phyloP scores from a whole-genome alignment of 2,113 vertebrate species.

The Bombycilla garrulus region DNA sequence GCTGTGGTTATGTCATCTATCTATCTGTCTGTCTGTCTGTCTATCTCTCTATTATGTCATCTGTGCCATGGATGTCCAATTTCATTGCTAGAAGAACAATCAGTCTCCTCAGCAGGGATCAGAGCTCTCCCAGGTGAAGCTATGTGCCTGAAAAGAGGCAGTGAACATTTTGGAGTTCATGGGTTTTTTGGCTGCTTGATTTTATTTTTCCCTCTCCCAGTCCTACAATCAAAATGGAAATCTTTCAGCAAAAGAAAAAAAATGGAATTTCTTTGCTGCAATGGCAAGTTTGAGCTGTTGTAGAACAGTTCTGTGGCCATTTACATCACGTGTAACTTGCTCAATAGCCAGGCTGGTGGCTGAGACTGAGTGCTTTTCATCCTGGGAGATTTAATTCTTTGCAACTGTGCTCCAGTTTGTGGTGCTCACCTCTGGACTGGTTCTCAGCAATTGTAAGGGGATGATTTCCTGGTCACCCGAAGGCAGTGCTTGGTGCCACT shows the following conservation, averaged over 20 bases:
- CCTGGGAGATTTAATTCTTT: background rate
- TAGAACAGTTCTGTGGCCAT: background rate
- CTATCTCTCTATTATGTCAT: background rate
- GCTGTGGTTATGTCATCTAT: too few species aligned
- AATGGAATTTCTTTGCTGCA: background rate
- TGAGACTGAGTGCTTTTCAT: background rate
- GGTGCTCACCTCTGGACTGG: background rate
- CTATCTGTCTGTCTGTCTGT: background rate
- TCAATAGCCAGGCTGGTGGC: background rate
- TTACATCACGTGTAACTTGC: accelerated
- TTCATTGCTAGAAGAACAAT: background rate
- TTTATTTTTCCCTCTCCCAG: too few species aligned
- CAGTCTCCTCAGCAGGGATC: background rate
- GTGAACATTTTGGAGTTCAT: background rate
- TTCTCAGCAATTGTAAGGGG: background rate
- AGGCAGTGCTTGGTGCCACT: background rate
- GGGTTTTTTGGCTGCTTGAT: background rate
- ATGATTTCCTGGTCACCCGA: background rate
- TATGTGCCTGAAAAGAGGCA: background rate
- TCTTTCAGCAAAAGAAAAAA: background rate
- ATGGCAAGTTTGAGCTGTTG: background rate
- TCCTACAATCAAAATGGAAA: background rate
- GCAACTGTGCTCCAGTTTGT: background rate
- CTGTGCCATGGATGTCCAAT: background rate
- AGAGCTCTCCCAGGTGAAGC: background rate